These are phyloP conservation scores for Salarias fasciatus DNA, from an alignment of 2,797 vertebrate species.

Conservation along the genomic window DNA sequence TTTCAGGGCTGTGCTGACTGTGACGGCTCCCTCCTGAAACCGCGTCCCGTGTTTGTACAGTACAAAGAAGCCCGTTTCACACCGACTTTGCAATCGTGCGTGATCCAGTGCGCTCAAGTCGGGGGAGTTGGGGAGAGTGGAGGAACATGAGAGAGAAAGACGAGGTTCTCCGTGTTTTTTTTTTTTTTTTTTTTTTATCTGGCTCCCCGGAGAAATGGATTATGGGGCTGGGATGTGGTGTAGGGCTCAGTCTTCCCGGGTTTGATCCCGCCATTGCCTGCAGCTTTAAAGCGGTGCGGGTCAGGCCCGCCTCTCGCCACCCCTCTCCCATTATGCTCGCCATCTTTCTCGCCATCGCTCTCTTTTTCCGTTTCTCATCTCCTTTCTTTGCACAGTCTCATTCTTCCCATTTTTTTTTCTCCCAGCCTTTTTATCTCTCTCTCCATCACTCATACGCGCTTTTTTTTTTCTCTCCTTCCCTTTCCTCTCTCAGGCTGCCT, in stretches of 20 bases:
- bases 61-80: constrained; percentile 62
- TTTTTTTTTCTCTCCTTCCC: constrained; percentile 14
- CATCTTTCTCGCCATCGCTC: constrained; percentile 55
- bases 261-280: constrained; percentile 75
- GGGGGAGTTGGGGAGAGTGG: constrained; percentile 34
- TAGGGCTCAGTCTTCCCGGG: constrained; percentile 68
- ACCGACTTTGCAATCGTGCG: constrained; percentile 62
- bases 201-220: constrained; percentile 70
- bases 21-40: constrained; percentile 49
- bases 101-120: constrained; percentile 47
- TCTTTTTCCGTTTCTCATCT: constrained; percentile 65
- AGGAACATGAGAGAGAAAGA: constrained; percentile 65
- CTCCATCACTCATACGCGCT: constrained; percentile 66
- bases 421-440: constrained; percentile 69
- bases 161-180: constrained; percentile 69
- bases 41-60: constrained; percentile 63
- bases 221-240: constrained; percentile 67
- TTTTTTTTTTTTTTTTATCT: too few species aligned
- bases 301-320: constrained; percentile 63
- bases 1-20: constrained; percentile 64
- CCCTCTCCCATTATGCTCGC: constrained; percentile 53
- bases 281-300: constrained; percentile 61
- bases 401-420: constrained; percentile 46
- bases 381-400: constrained; percentile 64
- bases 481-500: constrained; percentile 47